Conservation (phyloP, 2,888 invertebrate genomes). For the Uropetala carovei region DNA sequence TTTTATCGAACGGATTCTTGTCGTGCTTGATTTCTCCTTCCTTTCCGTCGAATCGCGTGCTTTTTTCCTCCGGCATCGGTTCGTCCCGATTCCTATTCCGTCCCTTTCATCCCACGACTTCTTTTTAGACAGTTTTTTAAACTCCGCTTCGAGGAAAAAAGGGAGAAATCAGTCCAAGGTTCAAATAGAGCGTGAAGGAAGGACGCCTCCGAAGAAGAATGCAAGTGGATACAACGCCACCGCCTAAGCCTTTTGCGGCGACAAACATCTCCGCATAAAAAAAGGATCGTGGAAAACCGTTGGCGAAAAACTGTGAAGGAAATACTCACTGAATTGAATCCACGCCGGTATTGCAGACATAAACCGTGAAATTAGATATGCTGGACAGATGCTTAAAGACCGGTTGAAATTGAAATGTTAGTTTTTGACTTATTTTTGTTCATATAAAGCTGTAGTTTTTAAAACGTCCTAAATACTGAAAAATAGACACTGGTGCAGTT, state of each 20-base stretch:
- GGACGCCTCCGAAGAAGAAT: not conserved
- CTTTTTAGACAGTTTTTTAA: not conserved
- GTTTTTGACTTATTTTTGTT: too few relatives aligned
- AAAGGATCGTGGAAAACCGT: too few relatives aligned
- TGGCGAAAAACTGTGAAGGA: too few relatives aligned
- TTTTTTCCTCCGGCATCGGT: not conserved
- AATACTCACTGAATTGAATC: too few relatives aligned
- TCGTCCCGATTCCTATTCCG: not conserved
- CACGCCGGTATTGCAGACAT: too few relatives aligned
- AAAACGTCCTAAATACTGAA: too few relatives aligned
- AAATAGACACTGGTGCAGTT: too few relatives aligned
- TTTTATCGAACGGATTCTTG: not conserved
- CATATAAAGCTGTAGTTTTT: too few relatives aligned
- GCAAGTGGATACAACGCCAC: not conserved
- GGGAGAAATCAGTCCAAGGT: constrained; percentile 19
- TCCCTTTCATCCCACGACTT: not conserved
- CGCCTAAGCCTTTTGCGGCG: not conserved
- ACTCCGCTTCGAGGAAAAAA: not conserved
- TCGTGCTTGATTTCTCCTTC: not conserved
- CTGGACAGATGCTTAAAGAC: too few relatives aligned
- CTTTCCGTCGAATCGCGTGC: not conserved
- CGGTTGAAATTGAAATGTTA: too few relatives aligned
- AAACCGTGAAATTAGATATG: too few relatives aligned
- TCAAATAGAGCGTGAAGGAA: constrained; percentile 27
- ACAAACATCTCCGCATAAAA: not conserved